Evolutionary conservation across 2,888 invertebrate species (phyloP), one percentile per base, ranked within the genome.

Genomic region (Holacanthella duospinosa): DNA sequence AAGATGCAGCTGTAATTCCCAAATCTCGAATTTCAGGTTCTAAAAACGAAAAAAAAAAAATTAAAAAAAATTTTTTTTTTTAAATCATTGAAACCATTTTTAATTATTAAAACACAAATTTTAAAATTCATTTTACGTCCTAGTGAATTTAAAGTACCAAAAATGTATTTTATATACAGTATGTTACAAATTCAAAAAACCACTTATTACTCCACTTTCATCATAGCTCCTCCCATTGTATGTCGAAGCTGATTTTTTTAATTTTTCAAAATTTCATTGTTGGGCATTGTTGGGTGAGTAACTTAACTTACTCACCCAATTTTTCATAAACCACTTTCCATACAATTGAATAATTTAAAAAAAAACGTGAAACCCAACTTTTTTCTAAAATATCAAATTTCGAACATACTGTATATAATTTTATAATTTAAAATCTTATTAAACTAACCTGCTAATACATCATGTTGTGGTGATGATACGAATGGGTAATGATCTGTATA

Each of bases 1-100:
- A 71, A 64, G 69, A 65, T 60, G 73, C 71, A 43, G 71, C 71
- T 29, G 71, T 73, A 59, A 73, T 73, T 54, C 69, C 66, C 67
- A 73, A 68, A 66, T 73, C 73, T 64, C 73, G 70, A 43, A 71
- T 68, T 69, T 73, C 73, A 56, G 73, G 71, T 63, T 73, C 73
- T 73, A 67, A 55, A 59, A 58, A n/a, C 25, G 29, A n/a, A 56
- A 28, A 48, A 12, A 3, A 29, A 57, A 12, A 16, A 6, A 9
- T n/a, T n/a, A n/a, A n/a, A n/a, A n/a, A n/a, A n/a, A 12, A 43
- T 16, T 16, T 9, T 16, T 16, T 9, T 12, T 12, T 12, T 43
- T 9, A 9, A 9, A 16, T 12, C 54, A 54, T 16, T 9, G 6
- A 54, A 16, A 6, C 43, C 12, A 43, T 43, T 43, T 12, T 12